phyloP scores from a whole-genome alignment of 2,888 invertebrate species.

The Dysmachus trigonus region DNA sequence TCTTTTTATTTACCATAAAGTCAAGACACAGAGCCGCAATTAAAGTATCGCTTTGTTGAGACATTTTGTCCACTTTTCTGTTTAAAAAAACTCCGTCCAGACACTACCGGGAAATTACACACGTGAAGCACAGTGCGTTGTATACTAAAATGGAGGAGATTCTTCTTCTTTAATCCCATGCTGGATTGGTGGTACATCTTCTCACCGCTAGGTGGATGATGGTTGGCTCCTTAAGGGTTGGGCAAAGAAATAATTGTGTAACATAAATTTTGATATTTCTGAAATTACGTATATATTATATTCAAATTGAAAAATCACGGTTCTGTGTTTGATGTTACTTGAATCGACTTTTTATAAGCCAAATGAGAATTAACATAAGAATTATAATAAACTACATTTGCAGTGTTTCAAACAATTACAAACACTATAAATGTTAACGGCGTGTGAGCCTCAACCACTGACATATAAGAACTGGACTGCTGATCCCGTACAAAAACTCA shows the following conservation, averaged over 20 bases:
- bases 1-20: slow-evolving; percentile 58
- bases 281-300: background rate
- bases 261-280: background rate
- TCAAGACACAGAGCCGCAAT: background rate
- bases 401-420: too few species aligned
- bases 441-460: too few species aligned
- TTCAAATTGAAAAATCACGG: background rate
- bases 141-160: background rate
- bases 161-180: background rate
- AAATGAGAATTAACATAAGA: too few species aligned
- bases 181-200: background rate
- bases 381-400: too few species aligned
- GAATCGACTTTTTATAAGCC: too few species aligned
- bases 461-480: too few species aligned
- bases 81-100: background rate
- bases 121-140: background rate
- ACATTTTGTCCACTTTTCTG: background rate
- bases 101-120: background rate
- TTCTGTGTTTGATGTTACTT: background rate
- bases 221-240: background rate
- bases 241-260: background rate
- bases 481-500: too few species aligned
- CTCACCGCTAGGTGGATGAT: background rate
- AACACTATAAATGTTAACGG: too few species aligned
- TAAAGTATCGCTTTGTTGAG: background rate